These are phyloP conservation scores for Lagopus leucura DNA, from an alignment of 2,113 vertebrate species.

Conservation along the genomic window DNA sequence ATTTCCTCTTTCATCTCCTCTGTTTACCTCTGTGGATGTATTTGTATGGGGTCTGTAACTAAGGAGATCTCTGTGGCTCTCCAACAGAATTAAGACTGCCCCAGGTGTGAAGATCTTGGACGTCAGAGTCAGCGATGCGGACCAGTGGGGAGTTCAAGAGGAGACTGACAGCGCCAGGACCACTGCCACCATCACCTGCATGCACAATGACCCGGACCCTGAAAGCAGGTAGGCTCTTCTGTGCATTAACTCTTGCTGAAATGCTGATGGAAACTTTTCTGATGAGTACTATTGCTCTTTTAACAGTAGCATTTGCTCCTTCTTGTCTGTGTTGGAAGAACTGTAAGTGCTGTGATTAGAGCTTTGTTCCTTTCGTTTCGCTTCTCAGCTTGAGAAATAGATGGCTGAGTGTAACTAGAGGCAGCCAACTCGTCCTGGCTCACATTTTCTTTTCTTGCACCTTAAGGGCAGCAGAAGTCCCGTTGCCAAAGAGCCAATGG, in stretches of 20 bases:
- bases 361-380: not conserved
- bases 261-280: accelerated
- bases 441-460: not conserved
- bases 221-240: constrained; percentile 80
- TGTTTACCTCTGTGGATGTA: not conserved
- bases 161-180: constrained; percentile 83
- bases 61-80: not conserved
- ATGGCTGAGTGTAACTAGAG: not conserved
- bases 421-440: not conserved
- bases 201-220: constrained; percentile 79
- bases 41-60: not conserved
- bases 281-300: not conserved
- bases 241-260: accelerated
- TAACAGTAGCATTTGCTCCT: not conserved
- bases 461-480: not conserved
- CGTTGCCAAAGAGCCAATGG: not conserved
- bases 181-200: constrained; percentile 80
- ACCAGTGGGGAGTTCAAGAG: constrained; percentile 93
- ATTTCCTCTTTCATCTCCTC: not conserved
- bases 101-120: constrained; percentile 86
- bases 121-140: constrained; percentile 85
- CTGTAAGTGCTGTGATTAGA: accelerated
- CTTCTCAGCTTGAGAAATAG: not conserved
- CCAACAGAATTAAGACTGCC: constrained; percentile 87
- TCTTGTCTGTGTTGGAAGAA: not conserved